These are phyloP conservation scores for Brenthis ino DNA, from an alignment of 2,888 invertebrate species.

Conservation along the genomic window DNA sequence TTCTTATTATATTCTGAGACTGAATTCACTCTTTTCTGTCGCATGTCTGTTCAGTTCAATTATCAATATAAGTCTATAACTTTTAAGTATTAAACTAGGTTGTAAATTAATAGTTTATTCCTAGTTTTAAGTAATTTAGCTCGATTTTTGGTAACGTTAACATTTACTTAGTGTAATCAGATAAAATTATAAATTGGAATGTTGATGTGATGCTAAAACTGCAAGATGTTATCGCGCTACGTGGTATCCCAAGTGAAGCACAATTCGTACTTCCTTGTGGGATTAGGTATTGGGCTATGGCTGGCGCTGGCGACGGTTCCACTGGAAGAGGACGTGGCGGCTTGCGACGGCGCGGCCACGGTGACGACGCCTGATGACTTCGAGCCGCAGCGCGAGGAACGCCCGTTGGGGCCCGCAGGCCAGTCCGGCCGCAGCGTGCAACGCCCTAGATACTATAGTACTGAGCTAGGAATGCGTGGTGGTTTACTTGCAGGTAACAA, in stretches of 20 bases:
- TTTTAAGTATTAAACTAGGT: no score
- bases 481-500: conserved; percentile 86
- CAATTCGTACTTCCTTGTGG: conserved; percentile 82
- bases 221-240: conserved; percentile 68
- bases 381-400: conserved; percentile 67
- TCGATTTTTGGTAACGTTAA: no score
- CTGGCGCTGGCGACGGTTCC: conserved; percentile 78
- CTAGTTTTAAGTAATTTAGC: no score
- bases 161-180: no score
- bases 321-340: conserved; percentile 59
- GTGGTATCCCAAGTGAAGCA: conserved; percentile 77
- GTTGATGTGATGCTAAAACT: conserved; percentile 18
- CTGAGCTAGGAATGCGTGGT: conserved; percentile 96
- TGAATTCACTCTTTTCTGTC: no score
- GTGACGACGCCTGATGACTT: conserved; percentile 58
- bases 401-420: conserved; percentile 52
- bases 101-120: no score
- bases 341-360: not conserved
- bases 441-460: conserved; percentile 96
- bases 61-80: no score
- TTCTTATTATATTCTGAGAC: no score
- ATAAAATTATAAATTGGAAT: not conserved
- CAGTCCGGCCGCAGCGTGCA: conserved; percentile 79
- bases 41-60: no score
- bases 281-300: conserved; percentile 80